phyloP scores from a whole-genome alignment of 2,888 invertebrate genomes.

The Rambutsinella grinnellia region DNA sequence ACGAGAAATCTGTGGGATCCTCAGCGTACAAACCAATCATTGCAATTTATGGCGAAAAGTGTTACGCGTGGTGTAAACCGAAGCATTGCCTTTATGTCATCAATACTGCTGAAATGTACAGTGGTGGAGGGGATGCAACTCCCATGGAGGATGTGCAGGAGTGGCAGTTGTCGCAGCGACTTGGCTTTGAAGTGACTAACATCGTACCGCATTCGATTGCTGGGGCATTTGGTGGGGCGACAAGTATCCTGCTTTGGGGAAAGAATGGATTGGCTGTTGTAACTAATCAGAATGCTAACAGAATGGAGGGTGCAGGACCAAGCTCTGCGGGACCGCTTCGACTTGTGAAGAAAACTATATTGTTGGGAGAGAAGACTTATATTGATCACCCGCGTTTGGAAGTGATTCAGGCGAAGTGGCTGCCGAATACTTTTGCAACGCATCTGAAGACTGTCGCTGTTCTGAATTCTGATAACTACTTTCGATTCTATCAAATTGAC shows the following conservation, averaged over 20 bases:
- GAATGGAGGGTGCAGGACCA: not conserved
- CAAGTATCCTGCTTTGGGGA: slow-evolving; percentile 48
- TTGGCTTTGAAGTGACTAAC: slow-evolving; percentile 31
- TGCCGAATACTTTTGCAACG: slow-evolving; percentile 30
- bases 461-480: slow-evolving; percentile 49
- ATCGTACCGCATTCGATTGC: slow-evolving; percentile 7
- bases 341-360: slow-evolving; percentile 24
- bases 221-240: slow-evolving; percentile 11
- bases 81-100: slow-evolving; percentile 27
- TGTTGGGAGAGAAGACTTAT: slow-evolving; percentile 52
- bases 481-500: slow-evolving; percentile 47
- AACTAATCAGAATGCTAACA: slow-evolving; percentile 25
- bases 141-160: slow-evolving; percentile 23
- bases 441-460: slow-evolving; percentile 31
- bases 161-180: slow-evolving; percentile 37
- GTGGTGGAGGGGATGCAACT: not conserved
- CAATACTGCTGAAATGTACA: slow-evolving; percentile 25
- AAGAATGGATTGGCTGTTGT: slow-evolving; percentile 55
- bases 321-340: not conserved
- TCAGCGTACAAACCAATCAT: slow-evolving; percentile 9
- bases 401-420: slow-evolving; percentile 58
- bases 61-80: slow-evolving; percentile 39
- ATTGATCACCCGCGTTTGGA: slow-evolving; percentile 54
- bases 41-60: slow-evolving; percentile 33
- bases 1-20: not conserved